Conservation (phyloP, 2,888 invertebrate genomes). For the Harmothoe impar region DNA sequence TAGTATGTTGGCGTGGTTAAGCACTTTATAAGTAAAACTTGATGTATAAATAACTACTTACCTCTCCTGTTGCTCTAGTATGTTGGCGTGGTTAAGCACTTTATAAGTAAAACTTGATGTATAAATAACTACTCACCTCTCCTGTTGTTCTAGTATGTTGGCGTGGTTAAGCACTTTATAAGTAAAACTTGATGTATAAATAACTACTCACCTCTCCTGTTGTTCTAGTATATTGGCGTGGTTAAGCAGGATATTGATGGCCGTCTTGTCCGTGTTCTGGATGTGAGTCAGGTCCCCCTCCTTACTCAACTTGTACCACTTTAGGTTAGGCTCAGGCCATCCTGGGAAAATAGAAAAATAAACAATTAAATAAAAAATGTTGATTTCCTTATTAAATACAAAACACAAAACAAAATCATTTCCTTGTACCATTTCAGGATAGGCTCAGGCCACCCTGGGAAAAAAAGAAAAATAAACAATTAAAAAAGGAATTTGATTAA, state of each 20-base stretch:
- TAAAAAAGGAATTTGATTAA: too few relatives aligned
- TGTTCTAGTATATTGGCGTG: conserved; percentile 69
- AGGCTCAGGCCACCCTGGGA: conserved; percentile 69
- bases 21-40: too few relatives aligned
- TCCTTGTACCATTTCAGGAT: conserved; percentile 71
- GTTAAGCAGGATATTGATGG: conserved; percentile 71
- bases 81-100: conserved; percentile 71
- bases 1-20: conserved; percentile 70
- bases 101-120: too few relatives aligned
- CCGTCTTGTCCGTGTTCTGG: conserved; percentile 69
- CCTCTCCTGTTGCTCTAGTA: conserved; percentile 67
- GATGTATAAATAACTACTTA: too few relatives aligned
- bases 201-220: conserved; percentile 63
- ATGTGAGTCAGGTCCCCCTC: conserved; percentile 64
- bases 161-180: conserved; percentile 72
- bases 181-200: too few relatives aligned
- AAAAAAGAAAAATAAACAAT: neutral
- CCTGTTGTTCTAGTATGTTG: conserved; percentile 67
- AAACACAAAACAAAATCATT: too few relatives aligned
- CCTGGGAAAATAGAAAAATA: conserved; percentile 54
- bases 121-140: conserved; percentile 57
- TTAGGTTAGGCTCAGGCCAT: conserved; percentile 70
- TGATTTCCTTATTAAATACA: too few relatives aligned
- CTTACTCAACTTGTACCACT: conserved; percentile 68
- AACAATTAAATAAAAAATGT: too few relatives aligned